phyloP scores from a whole-genome alignment of 2,113 vertebrate genomes.

The Callipepla californica region DNA sequence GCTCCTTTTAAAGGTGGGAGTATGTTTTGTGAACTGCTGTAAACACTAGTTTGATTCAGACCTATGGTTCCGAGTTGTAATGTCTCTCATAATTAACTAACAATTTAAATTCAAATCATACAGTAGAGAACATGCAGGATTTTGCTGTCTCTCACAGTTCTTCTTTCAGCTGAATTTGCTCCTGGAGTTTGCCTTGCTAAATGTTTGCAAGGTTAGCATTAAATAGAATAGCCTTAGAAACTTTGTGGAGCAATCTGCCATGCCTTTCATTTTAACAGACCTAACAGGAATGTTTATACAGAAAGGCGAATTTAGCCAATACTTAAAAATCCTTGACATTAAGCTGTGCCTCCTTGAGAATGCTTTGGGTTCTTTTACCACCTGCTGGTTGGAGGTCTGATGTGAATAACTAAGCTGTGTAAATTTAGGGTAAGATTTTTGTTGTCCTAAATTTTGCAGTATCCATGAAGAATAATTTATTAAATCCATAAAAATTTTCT shows the following conservation, averaged over 20 bases:
- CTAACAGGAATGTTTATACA: not conserved
- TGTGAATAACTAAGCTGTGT: constrained; percentile 50
- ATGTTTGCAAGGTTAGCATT: not conserved
- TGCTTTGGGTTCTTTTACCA: constrained; percentile 31
- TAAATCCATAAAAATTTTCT: constrained; percentile 27
- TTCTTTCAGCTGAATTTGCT: not conserved
- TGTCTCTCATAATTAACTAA: not conserved
- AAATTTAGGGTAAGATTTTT: constrained; percentile 34
- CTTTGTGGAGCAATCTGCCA: not conserved
- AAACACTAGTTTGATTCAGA: not conserved
- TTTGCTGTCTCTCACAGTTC: not conserved
- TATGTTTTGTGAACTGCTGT: not conserved
- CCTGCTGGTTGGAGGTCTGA: constrained; percentile 46
- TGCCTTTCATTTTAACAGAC: not conserved
- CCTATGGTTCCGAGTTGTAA: not conserved
- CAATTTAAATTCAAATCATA: not conserved
- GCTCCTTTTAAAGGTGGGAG: not conserved
- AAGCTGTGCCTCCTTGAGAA: constrained; percentile 19
- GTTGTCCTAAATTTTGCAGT: constrained; percentile 7
- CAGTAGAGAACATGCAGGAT: not conserved
- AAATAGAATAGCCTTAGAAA: not conserved
- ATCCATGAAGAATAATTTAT: constrained; percentile 1
- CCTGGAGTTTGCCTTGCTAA: not conserved
- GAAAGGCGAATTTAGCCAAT: not conserved
- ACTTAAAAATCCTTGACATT: constrained; percentile 37